Evolutionary conservation across 2,113 vertebrate species (phyloP).

Genomic region (Chelonoidis abingdonii): DNA sequence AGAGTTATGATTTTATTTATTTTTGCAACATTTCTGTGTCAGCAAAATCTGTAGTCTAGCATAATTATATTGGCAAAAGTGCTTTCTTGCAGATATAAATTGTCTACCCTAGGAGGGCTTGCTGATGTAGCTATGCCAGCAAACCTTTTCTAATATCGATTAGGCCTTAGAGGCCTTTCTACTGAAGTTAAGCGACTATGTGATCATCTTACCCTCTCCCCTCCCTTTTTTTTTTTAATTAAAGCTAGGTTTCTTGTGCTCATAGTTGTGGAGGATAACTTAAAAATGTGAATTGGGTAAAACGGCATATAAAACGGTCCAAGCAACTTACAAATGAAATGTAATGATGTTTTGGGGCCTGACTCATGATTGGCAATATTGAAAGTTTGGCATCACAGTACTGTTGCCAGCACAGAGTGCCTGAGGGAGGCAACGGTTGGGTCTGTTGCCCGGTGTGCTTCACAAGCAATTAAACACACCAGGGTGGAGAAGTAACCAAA

Average conservation of each 20-base stretch:
- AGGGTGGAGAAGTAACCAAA: too few relatives aligned
- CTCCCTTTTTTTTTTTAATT: not conserved
- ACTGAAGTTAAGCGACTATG: not conserved
- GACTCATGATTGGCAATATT: not conserved
- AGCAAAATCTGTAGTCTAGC: not conserved
- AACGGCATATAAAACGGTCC: not conserved
- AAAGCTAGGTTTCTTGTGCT: not conserved
- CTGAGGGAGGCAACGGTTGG: too few relatives aligned
- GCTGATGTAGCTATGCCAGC: not conserved
- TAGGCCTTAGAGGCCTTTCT: not conserved
- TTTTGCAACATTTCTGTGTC: not conserved
- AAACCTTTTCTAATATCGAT: not conserved
- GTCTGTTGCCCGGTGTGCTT: too few relatives aligned
- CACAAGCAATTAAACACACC: too few relatives aligned
- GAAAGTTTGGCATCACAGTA: not conserved
- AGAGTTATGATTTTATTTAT: not conserved
- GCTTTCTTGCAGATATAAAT: not conserved
- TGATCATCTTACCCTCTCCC: not conserved
- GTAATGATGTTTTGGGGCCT: not conserved
- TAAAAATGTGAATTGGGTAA: not conserved
- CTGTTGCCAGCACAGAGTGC: too few relatives aligned
- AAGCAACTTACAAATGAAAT: not conserved
- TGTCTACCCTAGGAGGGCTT: fast-evolving
- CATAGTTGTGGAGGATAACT: not conserved
- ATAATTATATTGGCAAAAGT: not conserved